Evolutionary conservation across 2,888 invertebrate genomes (phyloP).

Genomic region (Callosobruchus maculatus): DNA sequence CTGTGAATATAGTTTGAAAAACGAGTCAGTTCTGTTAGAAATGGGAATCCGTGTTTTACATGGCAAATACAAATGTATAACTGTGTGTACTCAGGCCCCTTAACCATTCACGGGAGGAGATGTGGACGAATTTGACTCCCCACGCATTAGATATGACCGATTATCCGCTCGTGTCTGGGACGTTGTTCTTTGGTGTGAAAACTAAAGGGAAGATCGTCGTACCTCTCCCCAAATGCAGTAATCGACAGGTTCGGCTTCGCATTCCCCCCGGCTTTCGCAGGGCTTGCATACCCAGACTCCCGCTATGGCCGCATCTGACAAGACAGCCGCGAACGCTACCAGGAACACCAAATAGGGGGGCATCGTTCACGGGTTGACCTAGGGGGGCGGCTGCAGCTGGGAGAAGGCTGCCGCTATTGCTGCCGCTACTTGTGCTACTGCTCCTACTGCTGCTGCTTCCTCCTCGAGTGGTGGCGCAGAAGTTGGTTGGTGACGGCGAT

Average conservation of each 20-base stretch:
- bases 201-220: background rate
- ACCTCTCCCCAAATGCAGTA: slow-evolving; percentile 43
- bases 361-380: background rate
- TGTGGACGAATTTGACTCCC: no score
- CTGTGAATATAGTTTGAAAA: no score
- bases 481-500: background rate
- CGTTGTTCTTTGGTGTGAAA: background rate
- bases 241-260: slow-evolving; percentile 37
- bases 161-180: no score
- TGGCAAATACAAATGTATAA: no score
- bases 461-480: background rate
- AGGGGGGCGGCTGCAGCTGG: background rate
- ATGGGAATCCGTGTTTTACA: no score
- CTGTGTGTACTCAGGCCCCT: no score
- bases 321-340: background rate
- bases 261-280: slow-evolving; percentile 33
- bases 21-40: no score
- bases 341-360: background rate
- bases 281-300: slow-evolving; percentile 25
- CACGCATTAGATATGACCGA: no score
- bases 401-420: background rate
- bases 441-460: background rate
- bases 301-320: background rate
- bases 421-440: background rate
- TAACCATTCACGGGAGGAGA: no score